Evolutionary conservation across 2,113 vertebrate genomes (phyloP).

Genomic region (Dryoscopus gambensis): DNA sequence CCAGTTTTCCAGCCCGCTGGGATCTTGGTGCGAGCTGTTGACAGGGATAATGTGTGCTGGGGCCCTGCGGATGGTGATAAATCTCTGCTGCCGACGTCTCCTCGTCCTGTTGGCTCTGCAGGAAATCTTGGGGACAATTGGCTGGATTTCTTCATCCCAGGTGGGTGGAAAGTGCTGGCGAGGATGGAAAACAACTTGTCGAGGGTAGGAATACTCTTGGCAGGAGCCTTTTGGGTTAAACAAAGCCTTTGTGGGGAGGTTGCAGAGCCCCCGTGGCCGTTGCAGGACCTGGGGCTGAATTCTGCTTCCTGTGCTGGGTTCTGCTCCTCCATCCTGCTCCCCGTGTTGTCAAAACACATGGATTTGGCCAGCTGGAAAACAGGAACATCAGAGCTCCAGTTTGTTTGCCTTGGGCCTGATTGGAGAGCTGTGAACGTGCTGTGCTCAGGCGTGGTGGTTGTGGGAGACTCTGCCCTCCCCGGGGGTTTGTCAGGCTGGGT

Average conservation of each 20-base stretch:
- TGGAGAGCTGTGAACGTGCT: neutral
- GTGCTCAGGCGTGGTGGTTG: neutral
- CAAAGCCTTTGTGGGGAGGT: neutral
- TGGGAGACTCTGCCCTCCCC: neutral
- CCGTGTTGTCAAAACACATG: neutral
- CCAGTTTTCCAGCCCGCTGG: neutral
- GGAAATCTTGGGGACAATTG: neutral
- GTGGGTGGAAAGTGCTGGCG: neutral
- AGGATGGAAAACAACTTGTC: neutral
- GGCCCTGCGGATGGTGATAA: neutral
- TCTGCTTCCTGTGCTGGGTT: neutral
- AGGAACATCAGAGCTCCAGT: neutral
- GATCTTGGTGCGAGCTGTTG: neutral
- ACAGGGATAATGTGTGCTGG: neutral
- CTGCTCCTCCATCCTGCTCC: neutral
- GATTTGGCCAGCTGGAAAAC: conserved; percentile 19
- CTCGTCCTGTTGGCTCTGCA: neutral
- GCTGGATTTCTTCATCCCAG: neutral
- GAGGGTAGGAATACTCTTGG: neutral
- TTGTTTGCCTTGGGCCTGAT: neutral
- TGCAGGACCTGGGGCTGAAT: neutral
- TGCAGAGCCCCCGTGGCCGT: neutral
- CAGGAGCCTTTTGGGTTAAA: neutral
- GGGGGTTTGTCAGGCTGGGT: neutral
- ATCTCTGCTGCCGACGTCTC: neutral